These are phyloP conservation scores for Drosophila engyochracea DNA, from an alignment of 2,888 invertebrate species.

Conservation along the genomic window DNA sequence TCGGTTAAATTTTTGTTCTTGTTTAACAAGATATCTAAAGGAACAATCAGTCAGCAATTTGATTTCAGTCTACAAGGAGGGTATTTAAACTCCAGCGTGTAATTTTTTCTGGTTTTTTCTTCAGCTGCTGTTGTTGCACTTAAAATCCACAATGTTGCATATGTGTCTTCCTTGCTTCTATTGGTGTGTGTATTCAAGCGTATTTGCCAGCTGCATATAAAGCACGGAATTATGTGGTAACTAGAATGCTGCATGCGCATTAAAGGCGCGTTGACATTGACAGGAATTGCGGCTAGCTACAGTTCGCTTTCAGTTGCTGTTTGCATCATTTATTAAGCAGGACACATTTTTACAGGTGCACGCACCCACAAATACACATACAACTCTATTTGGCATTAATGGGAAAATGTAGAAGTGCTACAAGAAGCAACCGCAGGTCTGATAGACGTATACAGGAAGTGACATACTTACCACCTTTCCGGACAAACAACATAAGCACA, in stretches of 20 bases:
- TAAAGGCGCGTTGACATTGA: slow-evolving; percentile 16
- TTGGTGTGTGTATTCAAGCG: slow-evolving; percentile 2
- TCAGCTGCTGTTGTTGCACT: slow-evolving; percentile 42
- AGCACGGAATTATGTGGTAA: slow-evolving; percentile 66
- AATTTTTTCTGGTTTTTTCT: neutral
- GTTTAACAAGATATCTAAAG: neutral
- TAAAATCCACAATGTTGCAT: slow-evolving; percentile 49
- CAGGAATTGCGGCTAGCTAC: slow-evolving; percentile 16
- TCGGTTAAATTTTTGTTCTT: neutral
- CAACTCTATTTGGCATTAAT: slow-evolving; percentile 54
- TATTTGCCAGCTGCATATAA: slow-evolving; percentile 18
- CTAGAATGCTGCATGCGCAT: slow-evolving; percentile 35
- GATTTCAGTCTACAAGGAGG: neutral
- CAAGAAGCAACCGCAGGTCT: slow-evolving; percentile 42
- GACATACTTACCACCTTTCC: neutral
- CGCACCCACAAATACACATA: slow-evolving; percentile 12
- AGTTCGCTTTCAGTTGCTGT: slow-evolving; percentile 22
- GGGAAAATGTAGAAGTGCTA: slow-evolving; percentile 55
- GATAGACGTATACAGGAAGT: slow-evolving; percentile 30
- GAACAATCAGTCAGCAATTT: neutral
- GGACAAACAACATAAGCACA: slow-evolving; percentile 15
- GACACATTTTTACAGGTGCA: slow-evolving; percentile 39
- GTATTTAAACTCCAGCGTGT: neutral
- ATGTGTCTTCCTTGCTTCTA: neutral
- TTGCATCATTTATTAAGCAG: slow-evolving; percentile 68